Percentiles rank a stretch among this genome's conserved stretches.
Conservation (phyloP, 1,140 invertebrate species). For the Protaetia brevitarsis region DNA sequence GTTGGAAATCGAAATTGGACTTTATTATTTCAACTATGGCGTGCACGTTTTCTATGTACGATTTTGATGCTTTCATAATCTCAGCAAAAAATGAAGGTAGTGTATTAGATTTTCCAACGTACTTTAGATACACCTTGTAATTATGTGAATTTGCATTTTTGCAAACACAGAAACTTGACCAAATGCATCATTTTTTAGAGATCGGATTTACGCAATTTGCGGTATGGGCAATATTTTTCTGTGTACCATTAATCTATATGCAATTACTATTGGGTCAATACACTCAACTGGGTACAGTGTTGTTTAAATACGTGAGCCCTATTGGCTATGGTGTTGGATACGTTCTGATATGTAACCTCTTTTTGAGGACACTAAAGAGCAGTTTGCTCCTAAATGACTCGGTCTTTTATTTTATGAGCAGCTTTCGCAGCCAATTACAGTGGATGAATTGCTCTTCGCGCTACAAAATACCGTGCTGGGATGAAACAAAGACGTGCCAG, state of each 20-base stretch:
- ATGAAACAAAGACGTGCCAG: background rate
- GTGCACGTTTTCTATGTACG: background rate
- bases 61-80: background rate
- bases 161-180: background rate
- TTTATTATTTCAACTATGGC: background rate
- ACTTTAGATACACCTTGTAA: background rate
- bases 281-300: slow-evolving; percentile 5
- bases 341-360: background rate
- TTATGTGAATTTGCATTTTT: background rate
- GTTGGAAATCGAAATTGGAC: slow-evolving; percentile 18
- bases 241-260: slow-evolving; percentile 3
- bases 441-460: background rate
- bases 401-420: background rate
- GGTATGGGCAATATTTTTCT: background rate
- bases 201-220: background rate
- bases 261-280: slow-evolving; percentile 14
- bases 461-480: background rate
- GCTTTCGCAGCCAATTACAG: background rate
- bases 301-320: slow-evolving; percentile 5
- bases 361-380: slow-evolving; percentile 7
- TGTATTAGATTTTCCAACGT: no score
- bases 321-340: background rate
- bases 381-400: background rate
- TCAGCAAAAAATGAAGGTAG: background rate
- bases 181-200: background rate